Evolutionary conservation across 2,888 invertebrate genomes (phyloP).

Genomic region (Cantharis nigra): DNA sequence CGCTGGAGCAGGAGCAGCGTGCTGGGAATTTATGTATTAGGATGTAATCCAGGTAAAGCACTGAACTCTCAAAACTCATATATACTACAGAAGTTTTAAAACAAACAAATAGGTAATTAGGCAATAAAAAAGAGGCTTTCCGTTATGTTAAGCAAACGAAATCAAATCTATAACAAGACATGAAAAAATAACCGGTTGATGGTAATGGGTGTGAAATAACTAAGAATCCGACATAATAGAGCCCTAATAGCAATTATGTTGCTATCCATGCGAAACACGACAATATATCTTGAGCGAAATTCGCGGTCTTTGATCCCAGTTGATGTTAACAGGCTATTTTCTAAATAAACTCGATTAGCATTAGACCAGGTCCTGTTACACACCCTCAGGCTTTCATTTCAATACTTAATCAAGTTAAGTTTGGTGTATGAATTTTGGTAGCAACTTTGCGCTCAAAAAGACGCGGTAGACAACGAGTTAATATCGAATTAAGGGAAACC

Average conservation of each 20-base stretch:
- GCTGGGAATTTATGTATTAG: too few relatives aligned
- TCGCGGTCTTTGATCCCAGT: slow-evolving; percentile 46
- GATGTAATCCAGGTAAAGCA: not conserved
- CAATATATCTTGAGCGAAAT: slow-evolving; percentile 27
- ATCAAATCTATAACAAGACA: slow-evolving; percentile 17
- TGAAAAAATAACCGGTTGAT: slow-evolving; percentile 20
- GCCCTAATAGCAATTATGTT: slow-evolving; percentile 36
- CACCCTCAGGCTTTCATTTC: slow-evolving; percentile 50
- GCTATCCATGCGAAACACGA: slow-evolving; percentile 36
- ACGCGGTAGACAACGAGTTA: slow-evolving; percentile 48
- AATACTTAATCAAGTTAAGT: slow-evolving; percentile 46
- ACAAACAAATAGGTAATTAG: not conserved
- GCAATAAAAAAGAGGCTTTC: not conserved
- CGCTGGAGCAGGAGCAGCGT: too few relatives aligned
- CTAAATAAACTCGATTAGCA: slow-evolving; percentile 52
- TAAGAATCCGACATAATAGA: slow-evolving; percentile 32
- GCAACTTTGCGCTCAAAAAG: slow-evolving; percentile 40
- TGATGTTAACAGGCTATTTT: slow-evolving; percentile 51
- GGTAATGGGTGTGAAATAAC: slow-evolving; percentile 28
- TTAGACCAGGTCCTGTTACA: slow-evolving; percentile 49
- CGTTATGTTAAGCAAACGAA: slow-evolving; percentile 3
- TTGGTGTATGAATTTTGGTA: slow-evolving; percentile 51
- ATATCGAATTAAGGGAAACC: slow-evolving; percentile 46
- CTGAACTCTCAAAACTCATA: not conserved
- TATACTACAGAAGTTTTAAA: not conserved